Base-by-base conservation (phyloP, 2,888 invertebrate genomes). In the Slavum lentiscoides region DNA sequence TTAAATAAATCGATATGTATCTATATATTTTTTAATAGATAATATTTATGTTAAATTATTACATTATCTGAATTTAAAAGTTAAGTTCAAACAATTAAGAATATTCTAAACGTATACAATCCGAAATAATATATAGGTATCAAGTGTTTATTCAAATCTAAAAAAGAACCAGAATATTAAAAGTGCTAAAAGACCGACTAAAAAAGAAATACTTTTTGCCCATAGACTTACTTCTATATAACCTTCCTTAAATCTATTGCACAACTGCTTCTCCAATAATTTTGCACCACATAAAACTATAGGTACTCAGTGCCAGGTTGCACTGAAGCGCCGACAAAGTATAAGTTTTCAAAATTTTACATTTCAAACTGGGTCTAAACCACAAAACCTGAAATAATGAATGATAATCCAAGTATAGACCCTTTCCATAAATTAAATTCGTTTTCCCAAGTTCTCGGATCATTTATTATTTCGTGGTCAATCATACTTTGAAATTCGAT, bases 361-460 rank as follows among this genome's bases (percentile, higher is more conserved):
- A 80, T n/a, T 80, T 70, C 21, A 80, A 23, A 66, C 80, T 80
- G 5, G 80, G 80, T n/a, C 80, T 62, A 30, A 80, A 80, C 72
- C 72, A 80, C 19, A 80, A 21, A 5, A 80, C 80, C 6, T 80
- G 80, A 58, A 80, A 80, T 2, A 80, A 58, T 37, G 69, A 39
- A 39, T 80, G 80, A 72, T 43, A 80, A 17, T 58, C 80, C 80
- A 5, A 80, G 23, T 19, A 80, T 72, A 15, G 80, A 72, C 4
- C 80, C 80, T 58, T 80, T 80, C 80, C 80, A 80, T 23, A 80
- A 64, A 55, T 80, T 80, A 43, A 80, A 80, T 30, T 80, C 43
- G 11, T 64, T 66, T 64, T 80, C 39, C 80, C 80, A 80, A 2
- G 80, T 17, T 23, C 80, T 39, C 6, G 80, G 80, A 55, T 80